Evolutionary conservation across 2,888 invertebrate species (phyloP).

Genomic region (Tenthredo amoena): DNA sequence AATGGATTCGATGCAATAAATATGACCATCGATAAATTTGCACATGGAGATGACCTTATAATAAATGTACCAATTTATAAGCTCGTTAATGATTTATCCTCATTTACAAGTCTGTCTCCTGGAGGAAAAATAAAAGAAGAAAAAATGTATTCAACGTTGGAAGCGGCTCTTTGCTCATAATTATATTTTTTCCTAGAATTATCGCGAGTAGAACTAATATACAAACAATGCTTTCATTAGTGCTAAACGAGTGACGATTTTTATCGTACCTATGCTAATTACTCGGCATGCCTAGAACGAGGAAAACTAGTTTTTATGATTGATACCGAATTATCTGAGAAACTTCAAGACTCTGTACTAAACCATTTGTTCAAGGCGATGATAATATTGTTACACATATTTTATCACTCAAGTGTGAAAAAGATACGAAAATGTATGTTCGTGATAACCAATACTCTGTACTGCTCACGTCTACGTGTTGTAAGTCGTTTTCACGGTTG

Average conservation of each 20-base stretch:
- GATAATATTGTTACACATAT: neutral
- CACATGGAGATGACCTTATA: no score
- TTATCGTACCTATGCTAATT: conserved; percentile 2
- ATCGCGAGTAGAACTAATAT: neutral
- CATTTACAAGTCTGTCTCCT: no score
- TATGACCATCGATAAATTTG: no score
- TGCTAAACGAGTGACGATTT: neutral
- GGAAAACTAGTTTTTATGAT: neutral
- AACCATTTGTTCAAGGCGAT: neutral
- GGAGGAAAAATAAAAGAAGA: no score
- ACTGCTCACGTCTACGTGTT: neutral
- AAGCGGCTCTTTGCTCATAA: no score
- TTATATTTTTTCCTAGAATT: no score
- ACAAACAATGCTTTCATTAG: neutral
- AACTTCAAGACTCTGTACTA: neutral
- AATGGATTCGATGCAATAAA: no score
- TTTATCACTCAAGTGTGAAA: neutral
- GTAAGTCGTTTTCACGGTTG: neutral
- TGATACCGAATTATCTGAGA: neutral
- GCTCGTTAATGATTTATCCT: no score
- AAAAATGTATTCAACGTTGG: no score
- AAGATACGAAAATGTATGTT: neutral
- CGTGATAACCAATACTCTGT: neutral
- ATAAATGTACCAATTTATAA: no score
- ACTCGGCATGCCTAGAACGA: neutral